A percentile compares a stretch with the other conserved stretches of the same genome.
Evolutionary conservation across 2,113 vertebrate species (phyloP).

Genomic region (Urocitellus parryii): DNA sequence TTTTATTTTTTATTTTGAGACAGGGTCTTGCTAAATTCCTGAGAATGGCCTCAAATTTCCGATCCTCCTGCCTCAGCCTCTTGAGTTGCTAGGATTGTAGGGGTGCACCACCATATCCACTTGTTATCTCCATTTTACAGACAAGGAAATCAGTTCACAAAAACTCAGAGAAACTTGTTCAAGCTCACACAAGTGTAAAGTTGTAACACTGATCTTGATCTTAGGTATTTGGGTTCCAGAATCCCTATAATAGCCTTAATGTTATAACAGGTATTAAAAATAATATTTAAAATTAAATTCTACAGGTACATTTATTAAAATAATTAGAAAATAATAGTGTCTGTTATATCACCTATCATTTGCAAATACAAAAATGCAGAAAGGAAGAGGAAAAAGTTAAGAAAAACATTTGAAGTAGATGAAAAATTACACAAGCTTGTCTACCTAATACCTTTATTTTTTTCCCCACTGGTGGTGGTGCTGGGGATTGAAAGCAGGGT

Average conservation of each 20-base stretch:
- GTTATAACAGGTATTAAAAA: conserved; percentile 18
- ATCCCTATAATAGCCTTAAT: background rate
- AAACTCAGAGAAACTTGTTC: background rate
- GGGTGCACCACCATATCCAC: no score
- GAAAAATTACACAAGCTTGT: background rate
- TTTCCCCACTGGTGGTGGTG: no score
- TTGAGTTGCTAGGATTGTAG: no score
- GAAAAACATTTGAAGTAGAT: conserved; percentile 17
- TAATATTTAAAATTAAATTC: conserved; percentile 47
- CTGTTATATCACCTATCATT: conserved; percentile 4
- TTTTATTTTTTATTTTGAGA: no score
- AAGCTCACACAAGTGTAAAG: background rate
- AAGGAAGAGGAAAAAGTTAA: background rate
- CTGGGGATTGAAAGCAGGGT: no score
- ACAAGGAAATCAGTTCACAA: background rate
- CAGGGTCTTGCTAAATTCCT: no score
- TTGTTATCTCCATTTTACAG: background rate
- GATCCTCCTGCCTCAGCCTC: no score
- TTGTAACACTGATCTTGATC: background rate
- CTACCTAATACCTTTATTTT: conserved; percentile 4
- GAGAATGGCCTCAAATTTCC: no score
- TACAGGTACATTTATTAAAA: background rate
- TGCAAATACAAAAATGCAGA: conserved; percentile 12
- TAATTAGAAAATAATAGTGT: background rate
- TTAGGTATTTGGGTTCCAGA: background rate